Evolutionary conservation across 64 coral and sea anemone species (phyloP).

Genomic region (Anthopleura sola): DNA sequence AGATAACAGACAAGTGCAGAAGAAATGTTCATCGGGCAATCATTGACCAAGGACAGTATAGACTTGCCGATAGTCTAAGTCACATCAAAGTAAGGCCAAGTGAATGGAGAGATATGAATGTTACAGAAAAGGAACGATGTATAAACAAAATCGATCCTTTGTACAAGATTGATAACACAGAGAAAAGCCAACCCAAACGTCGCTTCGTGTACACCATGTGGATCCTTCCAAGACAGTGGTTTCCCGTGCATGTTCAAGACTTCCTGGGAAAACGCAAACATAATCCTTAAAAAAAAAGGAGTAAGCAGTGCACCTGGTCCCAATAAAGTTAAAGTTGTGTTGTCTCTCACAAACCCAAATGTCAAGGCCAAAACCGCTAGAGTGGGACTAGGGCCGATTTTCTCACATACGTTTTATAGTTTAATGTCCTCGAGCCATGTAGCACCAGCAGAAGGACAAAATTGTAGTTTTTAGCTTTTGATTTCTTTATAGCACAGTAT

Average conservation of each 20-base stretch:
- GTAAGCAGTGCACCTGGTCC: background rate
- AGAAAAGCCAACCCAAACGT: background rate
- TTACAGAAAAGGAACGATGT: background rate
- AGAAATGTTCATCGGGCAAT: conserved; percentile 21
- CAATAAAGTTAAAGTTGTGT: background rate
- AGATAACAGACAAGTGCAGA: conserved; percentile 14
- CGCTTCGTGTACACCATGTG: background rate
- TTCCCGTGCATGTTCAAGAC: conserved; percentile 17
- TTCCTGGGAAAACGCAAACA: conserved; percentile 22
- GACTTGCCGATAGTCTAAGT: conserved; percentile 22
- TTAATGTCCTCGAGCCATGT: no score
- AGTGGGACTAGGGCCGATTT: no score
- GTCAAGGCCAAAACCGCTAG: no score
- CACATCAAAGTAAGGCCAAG: conserved; percentile 7
- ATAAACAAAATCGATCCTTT: conserved; percentile 25
- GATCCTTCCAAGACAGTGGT: conserved; percentile 24
- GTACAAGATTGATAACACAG: background rate
- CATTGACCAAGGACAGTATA: conserved; percentile 30
- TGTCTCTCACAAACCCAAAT: conserved; percentile 6
- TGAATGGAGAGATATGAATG: conserved; percentile 28
- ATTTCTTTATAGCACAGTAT: no score
- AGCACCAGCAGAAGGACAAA: no score
- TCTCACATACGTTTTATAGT: no score
- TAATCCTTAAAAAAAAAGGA: conserved; percentile 23
- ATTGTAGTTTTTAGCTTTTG: no score